phyloP scores from a whole-genome alignment of 2,888 invertebrate species.

The Escarpia spicata region DNA sequence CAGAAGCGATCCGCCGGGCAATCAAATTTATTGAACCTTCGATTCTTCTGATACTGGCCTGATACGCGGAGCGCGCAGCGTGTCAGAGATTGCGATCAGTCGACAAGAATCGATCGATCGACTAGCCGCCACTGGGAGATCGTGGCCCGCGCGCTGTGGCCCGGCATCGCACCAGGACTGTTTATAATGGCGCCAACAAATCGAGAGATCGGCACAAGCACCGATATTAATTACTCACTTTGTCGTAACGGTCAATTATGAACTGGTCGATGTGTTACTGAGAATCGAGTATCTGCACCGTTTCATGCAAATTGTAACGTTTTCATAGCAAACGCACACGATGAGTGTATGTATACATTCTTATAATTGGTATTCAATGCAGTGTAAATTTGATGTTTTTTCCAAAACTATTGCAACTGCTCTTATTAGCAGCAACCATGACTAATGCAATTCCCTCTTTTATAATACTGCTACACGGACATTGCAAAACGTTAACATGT shows the following conservation, averaged over 20 bases:
- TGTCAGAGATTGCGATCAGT: not conserved
- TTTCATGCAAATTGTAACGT: not conserved
- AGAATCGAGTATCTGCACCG: not conserved
- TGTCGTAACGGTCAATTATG: not conserved
- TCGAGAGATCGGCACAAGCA: not conserved
- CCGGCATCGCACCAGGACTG: not conserved
- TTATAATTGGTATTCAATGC: too few relatives aligned
- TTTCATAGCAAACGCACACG: not conserved
- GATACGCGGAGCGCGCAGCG: not conserved
- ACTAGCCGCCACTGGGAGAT: not conserved
- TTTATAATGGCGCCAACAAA: not conserved
- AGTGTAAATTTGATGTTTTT: too few relatives aligned
- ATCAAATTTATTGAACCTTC: not conserved
- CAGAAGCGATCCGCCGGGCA: not conserved
- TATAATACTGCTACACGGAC: too few relatives aligned
- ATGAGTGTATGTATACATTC: too few relatives aligned
- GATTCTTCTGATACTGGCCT: not conserved
- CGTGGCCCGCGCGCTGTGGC: not conserved
- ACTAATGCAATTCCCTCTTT: too few relatives aligned
- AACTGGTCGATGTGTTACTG: not conserved
- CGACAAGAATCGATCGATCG: not conserved
- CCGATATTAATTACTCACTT: not conserved
- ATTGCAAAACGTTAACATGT: too few relatives aligned
- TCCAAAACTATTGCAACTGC: too few relatives aligned
- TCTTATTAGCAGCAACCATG: too few relatives aligned